Percentiles rank a stretch among this genome's conserved stretches.
phyloP scores from a whole-genome alignment of 2,888 invertebrate genomes.

The Platycheirus rosarum region DNA sequence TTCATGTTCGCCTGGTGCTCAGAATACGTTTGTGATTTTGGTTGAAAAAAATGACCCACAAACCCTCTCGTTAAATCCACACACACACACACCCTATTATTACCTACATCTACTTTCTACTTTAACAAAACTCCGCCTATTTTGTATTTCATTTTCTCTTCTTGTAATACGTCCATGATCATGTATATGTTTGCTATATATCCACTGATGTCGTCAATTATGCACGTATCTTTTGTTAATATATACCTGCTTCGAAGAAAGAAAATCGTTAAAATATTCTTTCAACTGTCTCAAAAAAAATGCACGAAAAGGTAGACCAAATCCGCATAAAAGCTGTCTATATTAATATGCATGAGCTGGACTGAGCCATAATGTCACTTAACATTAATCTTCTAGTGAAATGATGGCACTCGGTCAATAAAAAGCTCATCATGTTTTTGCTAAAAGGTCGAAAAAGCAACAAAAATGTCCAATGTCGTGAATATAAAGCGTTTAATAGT shows the following conservation, averaged over 20 bases:
- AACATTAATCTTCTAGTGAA: constrained; percentile 23
- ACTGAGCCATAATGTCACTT: constrained; percentile 11
- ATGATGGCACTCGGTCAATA: not conserved
- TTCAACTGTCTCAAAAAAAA: not conserved
- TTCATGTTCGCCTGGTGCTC: no score
- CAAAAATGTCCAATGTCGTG: constrained; percentile 29
- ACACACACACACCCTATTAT: no score
- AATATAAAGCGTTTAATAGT: constrained; percentile 51
- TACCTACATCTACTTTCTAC: no score
- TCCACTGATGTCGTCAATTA: no score
- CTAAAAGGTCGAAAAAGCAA: constrained; percentile 30
- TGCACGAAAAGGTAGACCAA: not conserved
- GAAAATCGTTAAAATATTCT: not conserved
- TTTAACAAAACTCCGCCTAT: no score
- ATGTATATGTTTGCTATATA: no score
- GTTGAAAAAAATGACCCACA: no score
- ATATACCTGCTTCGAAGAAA: no score
- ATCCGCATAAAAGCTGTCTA: not conserved
- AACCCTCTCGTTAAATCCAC: no score
- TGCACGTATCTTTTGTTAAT: not conserved
- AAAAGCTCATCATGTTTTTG: constrained; percentile 17
- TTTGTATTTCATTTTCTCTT: no score
- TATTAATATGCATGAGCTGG: constrained; percentile 16
- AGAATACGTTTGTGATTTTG: no score
- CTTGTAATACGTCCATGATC: no score